A percentile compares a stretch with the other conserved stretches of the same genome.
Evolutionary conservation across 2,113 vertebrate species (phyloP).

Genomic region (Glaucomys volans): DNA sequence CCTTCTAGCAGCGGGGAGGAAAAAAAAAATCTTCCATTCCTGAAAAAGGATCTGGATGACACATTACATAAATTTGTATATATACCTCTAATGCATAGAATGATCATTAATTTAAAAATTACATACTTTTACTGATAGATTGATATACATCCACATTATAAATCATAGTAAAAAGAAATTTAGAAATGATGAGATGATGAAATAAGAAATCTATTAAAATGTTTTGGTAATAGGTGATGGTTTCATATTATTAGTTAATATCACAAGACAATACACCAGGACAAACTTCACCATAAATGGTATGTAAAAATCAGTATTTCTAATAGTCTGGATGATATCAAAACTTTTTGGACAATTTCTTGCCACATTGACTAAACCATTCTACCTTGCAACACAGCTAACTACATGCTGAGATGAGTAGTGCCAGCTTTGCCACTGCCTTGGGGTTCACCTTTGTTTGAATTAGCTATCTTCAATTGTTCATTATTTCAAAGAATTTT

Average conservation of each 20-base stretch:
- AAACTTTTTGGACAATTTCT: neutral
- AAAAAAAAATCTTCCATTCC: neutral
- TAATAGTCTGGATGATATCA: neutral
- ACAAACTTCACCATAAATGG: neutral
- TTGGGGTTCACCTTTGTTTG: neutral
- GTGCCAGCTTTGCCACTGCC: neutral
- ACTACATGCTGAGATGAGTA: neutral
- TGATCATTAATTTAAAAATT: neutral
- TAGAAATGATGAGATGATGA: neutral
- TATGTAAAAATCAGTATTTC: neutral
- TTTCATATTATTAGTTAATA: slow-evolving; percentile 4
- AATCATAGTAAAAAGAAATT: neutral
- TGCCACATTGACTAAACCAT: neutral
- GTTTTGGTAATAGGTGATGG: neutral
- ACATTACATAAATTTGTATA: neutral
- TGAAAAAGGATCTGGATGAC: neutral
- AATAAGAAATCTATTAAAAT: neutral
- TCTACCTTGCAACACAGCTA: neutral
- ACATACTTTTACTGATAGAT: neutral
- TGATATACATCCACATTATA: neutral
- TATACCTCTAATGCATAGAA: neutral
- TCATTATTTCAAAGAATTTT: neutral
- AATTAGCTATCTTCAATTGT: neutral
- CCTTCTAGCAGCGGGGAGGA: neutral
- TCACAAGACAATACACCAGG: neutral